Evolutionary conservation across 2,797 vertebrate species (phyloP).

Genomic region (Heliangelus exortis): DNA sequence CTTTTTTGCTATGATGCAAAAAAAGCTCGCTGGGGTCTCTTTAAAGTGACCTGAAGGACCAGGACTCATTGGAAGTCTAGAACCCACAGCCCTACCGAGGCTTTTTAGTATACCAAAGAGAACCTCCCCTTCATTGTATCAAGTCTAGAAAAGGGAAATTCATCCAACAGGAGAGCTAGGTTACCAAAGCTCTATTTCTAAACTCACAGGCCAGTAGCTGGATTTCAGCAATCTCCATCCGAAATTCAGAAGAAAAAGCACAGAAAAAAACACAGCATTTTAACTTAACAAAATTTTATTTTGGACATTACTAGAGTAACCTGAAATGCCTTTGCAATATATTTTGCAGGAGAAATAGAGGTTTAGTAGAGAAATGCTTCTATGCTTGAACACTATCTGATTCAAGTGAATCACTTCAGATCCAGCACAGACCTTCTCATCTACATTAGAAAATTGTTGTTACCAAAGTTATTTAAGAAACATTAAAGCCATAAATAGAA

Average conservation of each 20-base stretch:
- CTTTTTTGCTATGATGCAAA: neutral
- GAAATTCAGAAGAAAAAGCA: neutral
- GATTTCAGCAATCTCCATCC: neutral
- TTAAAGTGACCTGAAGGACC: neutral
- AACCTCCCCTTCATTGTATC: neutral
- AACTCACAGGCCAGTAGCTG: neutral
- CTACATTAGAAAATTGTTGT: neutral
- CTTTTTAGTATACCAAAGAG: neutral
- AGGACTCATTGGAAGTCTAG: neutral
- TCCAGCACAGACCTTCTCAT: neutral
- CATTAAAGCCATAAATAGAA: neutral
- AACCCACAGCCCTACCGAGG: neutral
- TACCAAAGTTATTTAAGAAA: neutral
- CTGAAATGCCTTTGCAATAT: fast-evolving
- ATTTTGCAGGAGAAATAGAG: neutral
- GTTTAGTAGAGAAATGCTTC: neutral
- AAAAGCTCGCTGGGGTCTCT: neutral
- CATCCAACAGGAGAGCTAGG: neutral
- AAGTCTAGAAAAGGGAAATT: neutral
- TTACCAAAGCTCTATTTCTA: neutral
- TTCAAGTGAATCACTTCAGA: neutral
- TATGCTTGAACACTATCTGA: neutral
- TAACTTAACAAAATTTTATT: neutral
- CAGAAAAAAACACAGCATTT: neutral
- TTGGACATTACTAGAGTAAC: neutral